phyloP scores from a whole-genome alignment of 2,113 vertebrate species.

The Oceanites oceanicus region DNA sequence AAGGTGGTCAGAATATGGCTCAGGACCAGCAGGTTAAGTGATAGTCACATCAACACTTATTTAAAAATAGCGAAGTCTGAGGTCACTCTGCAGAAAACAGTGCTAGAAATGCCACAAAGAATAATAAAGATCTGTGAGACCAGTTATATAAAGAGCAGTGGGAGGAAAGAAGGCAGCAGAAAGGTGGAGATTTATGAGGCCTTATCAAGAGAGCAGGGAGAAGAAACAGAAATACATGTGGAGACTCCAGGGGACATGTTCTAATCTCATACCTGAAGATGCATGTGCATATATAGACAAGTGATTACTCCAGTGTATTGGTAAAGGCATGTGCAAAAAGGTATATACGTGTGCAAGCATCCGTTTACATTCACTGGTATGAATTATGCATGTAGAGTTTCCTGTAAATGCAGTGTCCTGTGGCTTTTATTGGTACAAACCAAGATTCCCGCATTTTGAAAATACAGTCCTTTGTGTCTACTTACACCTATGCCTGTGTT shows the following conservation, averaged over 20 bases:
- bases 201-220: neutral
- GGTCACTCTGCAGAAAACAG: neutral
- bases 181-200: slow-evolving; percentile 28
- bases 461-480: slow-evolving; percentile 13
- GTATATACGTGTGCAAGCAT: neutral
- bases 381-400: neutral
- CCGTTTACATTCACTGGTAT: neutral
- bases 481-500: neutral
- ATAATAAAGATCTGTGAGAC: neutral
- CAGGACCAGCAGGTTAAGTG: neutral
- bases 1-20: neutral
- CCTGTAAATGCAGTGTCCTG: neutral
- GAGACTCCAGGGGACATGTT: neutral
- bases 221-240: neutral
- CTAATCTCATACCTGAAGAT: neutral
- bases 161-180: neutral
- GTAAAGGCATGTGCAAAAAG: neutral
- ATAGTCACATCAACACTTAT: neutral
- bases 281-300: neutral
- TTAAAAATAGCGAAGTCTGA: slow-evolving; percentile 26
- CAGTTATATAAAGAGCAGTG: neutral
- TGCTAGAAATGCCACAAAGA: slow-evolving; percentile 17
- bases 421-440: neutral
- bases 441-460: neutral
- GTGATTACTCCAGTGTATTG: neutral